Evolutionary conservation across 2,113 vertebrate species (phyloP), one percentile per base, ranked within the genome.

Genomic region (Malurus melanocephalus): DNA sequence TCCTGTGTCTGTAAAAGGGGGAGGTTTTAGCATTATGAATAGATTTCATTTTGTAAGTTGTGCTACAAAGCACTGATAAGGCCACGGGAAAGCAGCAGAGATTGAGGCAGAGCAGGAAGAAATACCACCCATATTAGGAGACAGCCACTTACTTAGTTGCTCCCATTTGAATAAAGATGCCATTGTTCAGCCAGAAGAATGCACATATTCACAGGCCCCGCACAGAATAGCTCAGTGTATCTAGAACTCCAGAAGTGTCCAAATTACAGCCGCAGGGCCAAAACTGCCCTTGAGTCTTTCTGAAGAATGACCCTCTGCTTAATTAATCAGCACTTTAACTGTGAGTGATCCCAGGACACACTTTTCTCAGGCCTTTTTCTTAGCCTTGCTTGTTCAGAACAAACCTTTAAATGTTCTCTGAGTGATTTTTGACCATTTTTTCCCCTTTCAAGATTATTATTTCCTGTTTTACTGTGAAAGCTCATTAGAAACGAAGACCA

Each of bases 91-190:
- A 93, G 78, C 90, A 92, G 90, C 78, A 81, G 74, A 93, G 83
- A 94, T 60, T 92, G 92, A 94, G 67, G 92, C 87, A 94, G 80
- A 96, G 84, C 86, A 95, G 95, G 94, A 96, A 94, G 86, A 93
- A 96, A 95, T 93, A 91, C 92, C 95, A 93, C 89, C 95, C 90
- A 84, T 94, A 92, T 93, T 94, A 94, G 93, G 86, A 94, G 93
- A 95, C 93, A 90, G 92, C 81, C 79, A 87, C 93, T 96, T 94
- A 94, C 81, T 94, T 80, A 88, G 88, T 90, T 19, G 49, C 68
- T 94, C 61, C 87, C 45, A 89, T 93, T 91, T 90, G 83, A 93
- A 96, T 95, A 94, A 93, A 91, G 91, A 95, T 94, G 75, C 76
- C 73, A 94, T 95, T 96, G 89, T 93, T 95, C 87, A 92, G 79